phyloP scores from a whole-genome alignment of 2,888 invertebrate genomes.

The Rhabditoides inermis region DNA sequence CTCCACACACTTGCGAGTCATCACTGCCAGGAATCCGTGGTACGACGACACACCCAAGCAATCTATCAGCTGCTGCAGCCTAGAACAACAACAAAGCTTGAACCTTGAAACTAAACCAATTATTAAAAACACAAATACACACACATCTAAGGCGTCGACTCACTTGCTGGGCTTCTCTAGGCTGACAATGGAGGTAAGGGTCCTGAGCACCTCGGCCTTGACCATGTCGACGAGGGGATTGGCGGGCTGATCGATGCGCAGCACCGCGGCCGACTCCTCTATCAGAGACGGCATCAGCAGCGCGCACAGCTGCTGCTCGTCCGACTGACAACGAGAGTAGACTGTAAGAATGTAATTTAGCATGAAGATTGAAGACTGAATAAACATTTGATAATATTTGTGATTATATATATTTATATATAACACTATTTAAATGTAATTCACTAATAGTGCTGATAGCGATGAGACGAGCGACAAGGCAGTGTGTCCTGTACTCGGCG shows the following conservation, averaged over 20 bases:
- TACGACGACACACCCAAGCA: constrained; percentile 77
- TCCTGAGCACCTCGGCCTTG: constrained; percentile 73
- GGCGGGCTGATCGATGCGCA: constrained; percentile 13
- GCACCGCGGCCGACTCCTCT: constrained; percentile 29
- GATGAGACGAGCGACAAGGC: constrained; percentile 64
- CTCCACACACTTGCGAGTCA: constrained; percentile 72
- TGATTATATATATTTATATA: too few relatives aligned
- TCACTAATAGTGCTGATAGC: constrained; percentile 41
- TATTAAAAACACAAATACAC: too few relatives aligned
- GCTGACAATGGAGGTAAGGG: constrained; percentile 77
- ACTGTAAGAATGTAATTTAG: constrained; percentile 30
- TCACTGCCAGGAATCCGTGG: constrained; percentile 74
- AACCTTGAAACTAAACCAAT: neutral
- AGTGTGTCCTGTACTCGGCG: constrained; percentile 68
- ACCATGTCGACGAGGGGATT: constrained; percentile 65
- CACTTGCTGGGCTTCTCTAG: constrained; percentile 60
- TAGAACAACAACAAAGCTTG: constrained; percentile 24
- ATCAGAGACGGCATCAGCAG: constrained; percentile 34
- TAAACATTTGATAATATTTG: neutral
- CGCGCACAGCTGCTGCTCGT: constrained; percentile 29
- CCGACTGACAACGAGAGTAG: constrained; percentile 38
- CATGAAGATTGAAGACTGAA: too few relatives aligned
- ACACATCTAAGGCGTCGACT: neutral
- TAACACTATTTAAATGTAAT: constrained; percentile 9
- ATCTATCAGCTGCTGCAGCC: constrained; percentile 69